These are phyloP conservation scores for Drosophila testacea DNA, from an alignment of 2,888 invertebrate genomes.

Conservation along the genomic window DNA sequence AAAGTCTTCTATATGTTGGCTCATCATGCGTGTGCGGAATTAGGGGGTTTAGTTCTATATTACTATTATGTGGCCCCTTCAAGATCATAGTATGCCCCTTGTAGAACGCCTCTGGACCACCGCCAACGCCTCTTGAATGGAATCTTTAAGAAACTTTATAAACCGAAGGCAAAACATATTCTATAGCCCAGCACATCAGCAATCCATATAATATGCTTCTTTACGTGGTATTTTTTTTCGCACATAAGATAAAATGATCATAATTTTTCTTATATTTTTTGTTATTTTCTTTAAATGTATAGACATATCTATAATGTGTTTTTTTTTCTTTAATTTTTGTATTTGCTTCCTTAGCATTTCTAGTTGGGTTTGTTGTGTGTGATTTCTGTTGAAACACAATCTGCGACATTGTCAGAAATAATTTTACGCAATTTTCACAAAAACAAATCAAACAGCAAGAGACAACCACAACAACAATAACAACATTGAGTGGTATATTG, in stretches of 20 bases:
- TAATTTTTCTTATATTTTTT: constrained; percentile 42
- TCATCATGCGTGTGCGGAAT: constrained; percentile 5
- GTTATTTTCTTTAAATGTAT: background rate
- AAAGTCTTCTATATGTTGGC: constrained; percentile 28
- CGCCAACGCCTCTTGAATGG: constrained; percentile 49
- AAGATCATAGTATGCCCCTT: background rate
- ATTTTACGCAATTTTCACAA: constrained; percentile 64
- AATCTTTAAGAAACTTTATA: constrained; percentile 57
- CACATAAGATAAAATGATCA: constrained; percentile 69
- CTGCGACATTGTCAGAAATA: constrained; percentile 75
- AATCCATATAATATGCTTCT: constrained; percentile 41
- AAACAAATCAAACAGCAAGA: constrained; percentile 43
- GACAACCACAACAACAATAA: constrained; percentile 29
- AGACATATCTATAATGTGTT: constrained; percentile 4
- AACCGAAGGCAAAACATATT: constrained; percentile 41
- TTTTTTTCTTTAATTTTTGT: constrained; percentile 24
- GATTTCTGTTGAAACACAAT: constrained; percentile 72
- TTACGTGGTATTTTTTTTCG: constrained; percentile 42
- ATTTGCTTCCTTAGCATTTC: constrained; percentile 28
- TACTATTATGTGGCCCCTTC: constrained; percentile 13
- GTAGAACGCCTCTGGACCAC: constrained; percentile 33
- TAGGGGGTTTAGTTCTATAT: constrained; percentile 2
- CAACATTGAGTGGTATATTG: constrained; percentile 29
- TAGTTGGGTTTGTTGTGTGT: constrained; percentile 24
- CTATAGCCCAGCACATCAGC: constrained; percentile 18